Conservation (phyloP, 2,888 invertebrate genomes). For the Oscheius sp. region DNA sequence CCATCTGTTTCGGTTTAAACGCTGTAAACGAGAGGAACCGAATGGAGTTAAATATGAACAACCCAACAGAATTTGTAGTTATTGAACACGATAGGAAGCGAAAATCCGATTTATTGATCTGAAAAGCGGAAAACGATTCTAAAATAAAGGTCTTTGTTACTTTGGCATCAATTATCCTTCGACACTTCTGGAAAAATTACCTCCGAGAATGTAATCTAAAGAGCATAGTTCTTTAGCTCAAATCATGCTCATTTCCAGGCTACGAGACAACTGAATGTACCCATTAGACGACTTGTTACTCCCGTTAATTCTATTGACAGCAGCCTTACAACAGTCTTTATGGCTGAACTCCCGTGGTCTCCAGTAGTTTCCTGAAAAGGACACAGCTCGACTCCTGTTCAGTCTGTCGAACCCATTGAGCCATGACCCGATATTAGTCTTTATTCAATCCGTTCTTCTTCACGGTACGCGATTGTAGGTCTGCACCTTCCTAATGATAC, state of each 20-base stretch:
- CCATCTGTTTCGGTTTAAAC: slow-evolving; percentile 28
- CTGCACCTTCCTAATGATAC: too few species aligned
- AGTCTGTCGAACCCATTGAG: too few species aligned
- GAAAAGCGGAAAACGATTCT: neutral
- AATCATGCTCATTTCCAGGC: slow-evolving; percentile 5
- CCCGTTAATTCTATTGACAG: too few species aligned
- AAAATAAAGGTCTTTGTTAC: neutral
- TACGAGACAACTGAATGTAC: neutral
- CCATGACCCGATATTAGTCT: too few species aligned
- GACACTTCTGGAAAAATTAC: neutral
- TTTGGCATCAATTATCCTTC: neutral
- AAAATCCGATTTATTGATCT: neutral
- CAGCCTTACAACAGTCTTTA: too few species aligned
- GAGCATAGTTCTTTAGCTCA: slow-evolving; percentile 9
- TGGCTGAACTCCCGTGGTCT: too few species aligned
- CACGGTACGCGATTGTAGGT: too few species aligned
- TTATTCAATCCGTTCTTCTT: too few species aligned
- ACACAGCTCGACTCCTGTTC: too few species aligned
- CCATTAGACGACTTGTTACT: neutral
- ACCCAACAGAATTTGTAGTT: neutral
- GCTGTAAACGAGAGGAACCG: slow-evolving; percentile 6
- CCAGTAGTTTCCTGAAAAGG: too few species aligned
- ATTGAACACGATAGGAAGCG: too few species aligned
- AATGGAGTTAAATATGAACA: neutral
- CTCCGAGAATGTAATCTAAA: neutral